phyloP scores from a whole-genome alignment of 1,140 invertebrate species.

The Lordiphosa stackelbergi region DNA sequence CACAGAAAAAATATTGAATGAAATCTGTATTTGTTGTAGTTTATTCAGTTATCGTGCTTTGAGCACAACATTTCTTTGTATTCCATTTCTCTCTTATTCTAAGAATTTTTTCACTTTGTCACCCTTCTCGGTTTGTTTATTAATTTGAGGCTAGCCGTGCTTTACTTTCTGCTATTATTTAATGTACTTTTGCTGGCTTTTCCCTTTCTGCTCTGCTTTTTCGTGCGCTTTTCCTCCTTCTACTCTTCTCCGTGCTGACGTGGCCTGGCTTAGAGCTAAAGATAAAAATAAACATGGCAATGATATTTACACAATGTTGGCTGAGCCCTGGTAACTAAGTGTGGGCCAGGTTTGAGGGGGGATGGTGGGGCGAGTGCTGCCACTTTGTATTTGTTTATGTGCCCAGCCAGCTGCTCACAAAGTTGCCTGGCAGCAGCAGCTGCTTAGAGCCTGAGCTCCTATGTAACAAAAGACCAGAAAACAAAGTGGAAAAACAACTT shows the following conservation, averaged over 20 bases:
- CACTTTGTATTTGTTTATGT: conserved; percentile 72
- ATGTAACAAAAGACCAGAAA: conserved; percentile 38
- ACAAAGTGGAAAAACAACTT: conserved; percentile 55
- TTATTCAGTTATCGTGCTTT: conserved; percentile 17
- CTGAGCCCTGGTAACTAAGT: conserved; percentile 44
- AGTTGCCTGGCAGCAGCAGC: conserved; percentile 51
- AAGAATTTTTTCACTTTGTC: conserved; percentile 14
- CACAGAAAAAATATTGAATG: conserved; percentile 64
- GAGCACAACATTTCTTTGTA: conserved; percentile 15
- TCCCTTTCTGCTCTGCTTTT: conserved; percentile 22
- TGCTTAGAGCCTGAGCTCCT: conserved; percentile 51
- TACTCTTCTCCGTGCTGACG: conserved; percentile 24
- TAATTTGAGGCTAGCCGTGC: conserved; percentile 52
- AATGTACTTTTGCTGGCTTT: conserved; percentile 27
- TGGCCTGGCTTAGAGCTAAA: conserved; percentile 61
- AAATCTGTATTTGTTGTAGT: conserved; percentile 31
- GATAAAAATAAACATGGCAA: conserved; percentile 73
- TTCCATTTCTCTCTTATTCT: conserved; percentile 5
- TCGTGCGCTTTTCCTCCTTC: conserved; percentile 15
- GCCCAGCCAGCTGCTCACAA: conserved; percentile 57
- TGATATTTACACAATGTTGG: conserved; percentile 72
- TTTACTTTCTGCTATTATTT: conserved; percentile 46
- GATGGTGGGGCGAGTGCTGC: conserved; percentile 34
- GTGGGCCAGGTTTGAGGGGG: conserved; percentile 3
- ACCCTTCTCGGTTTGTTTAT: conserved; percentile 25